phyloP scores from a whole-genome alignment of 2,888 invertebrate genomes.

The Drosophila neutralis region DNA sequence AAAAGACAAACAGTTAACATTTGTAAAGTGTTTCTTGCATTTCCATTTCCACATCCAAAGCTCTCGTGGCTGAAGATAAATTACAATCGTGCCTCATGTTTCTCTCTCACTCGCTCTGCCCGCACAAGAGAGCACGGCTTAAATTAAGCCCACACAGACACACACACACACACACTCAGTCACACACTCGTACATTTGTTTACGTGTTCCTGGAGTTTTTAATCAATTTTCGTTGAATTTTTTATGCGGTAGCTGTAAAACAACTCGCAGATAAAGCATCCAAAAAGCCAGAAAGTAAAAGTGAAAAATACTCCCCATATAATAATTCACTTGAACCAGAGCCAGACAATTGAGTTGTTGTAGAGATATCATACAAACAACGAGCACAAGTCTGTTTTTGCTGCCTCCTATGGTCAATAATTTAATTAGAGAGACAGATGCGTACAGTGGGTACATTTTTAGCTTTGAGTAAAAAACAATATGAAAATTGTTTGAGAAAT shows the following conservation, averaged over 20 bases:
- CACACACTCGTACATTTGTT: conserved; percentile 49
- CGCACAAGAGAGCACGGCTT: conserved; percentile 46
- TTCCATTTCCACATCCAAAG: conserved; percentile 56
- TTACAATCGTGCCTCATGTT: conserved; percentile 64
- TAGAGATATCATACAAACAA: conserved; percentile 6
- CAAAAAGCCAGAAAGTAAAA: conserved; percentile 53
- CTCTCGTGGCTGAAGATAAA: conserved; percentile 71
- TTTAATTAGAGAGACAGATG: conserved; percentile 15
- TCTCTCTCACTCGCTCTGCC: conserved; percentile 18
- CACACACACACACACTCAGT: conserved; percentile 16
- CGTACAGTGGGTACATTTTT: background rate
- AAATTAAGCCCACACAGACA: conserved; percentile 57
- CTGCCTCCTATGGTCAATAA: conserved; percentile 13
- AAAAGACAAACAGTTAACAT: conserved; percentile 82
- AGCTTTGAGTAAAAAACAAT: background rate
- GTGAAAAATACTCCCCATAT: conserved; percentile 36
- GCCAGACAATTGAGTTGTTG: conserved; percentile 51
- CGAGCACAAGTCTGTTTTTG: background rate
- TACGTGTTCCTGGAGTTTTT: conserved; percentile 67
- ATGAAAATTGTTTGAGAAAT: background rate
- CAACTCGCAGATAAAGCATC: conserved; percentile 60
- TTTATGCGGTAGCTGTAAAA: conserved; percentile 72
- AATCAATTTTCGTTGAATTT: conserved; percentile 78
- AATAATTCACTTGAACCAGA: conserved; percentile 34
- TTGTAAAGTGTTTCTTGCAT: conserved; percentile 75